Evolutionary conservation across 23 tunicate species (phyloP), one percentile per base, ranked within the genome.

Genomic region (Halocynthia roretzi): DNA sequence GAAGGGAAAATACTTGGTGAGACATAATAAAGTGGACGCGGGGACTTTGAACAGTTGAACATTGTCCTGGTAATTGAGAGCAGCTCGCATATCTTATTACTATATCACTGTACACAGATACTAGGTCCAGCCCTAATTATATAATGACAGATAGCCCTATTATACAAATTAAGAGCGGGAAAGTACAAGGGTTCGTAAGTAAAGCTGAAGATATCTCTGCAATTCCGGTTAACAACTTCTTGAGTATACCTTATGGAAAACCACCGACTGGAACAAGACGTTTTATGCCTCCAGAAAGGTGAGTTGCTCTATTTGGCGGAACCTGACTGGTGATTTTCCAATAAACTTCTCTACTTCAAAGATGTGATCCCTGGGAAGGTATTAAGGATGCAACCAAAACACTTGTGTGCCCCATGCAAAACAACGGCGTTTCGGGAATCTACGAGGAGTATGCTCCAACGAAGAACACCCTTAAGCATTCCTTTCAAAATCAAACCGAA

Each of bases 311-410:
- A 63, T 76, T 63, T 76, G 44, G 5, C 14, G 23, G 64, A n/a
- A 60, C 17, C 64, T 60, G 2, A 58, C n/a, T 58, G 48, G 14
- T 15, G 23, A 67, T 67, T 67, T 19, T 19, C 48, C 20, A 67
- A 0, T 67, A 15, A 67, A 18, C 71, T 15, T 67, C 5, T 11
- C 51, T 61, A 50, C 19, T 11, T 75, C 77, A 20, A 53, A 90
- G 96, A 57, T 75, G 80, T 8, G 86, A 76, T 12, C 78, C 86
- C 10, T 90, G 96, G 96, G 83, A 84, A 69, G 96, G 86, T 0
- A 56, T 82, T 7, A 68, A 80, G 66, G 82, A 90, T 7, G 96
- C 89, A 14, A 72, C 77, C 8, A 70, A 77, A 15, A 84, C 87
- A 22, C 72, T 58, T 58, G 54, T 65, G 14, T 53, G 62, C 51